Evolutionary conservation across 2,113 vertebrate genomes (phyloP).

Genomic region (Aviceda subcristata): DNA sequence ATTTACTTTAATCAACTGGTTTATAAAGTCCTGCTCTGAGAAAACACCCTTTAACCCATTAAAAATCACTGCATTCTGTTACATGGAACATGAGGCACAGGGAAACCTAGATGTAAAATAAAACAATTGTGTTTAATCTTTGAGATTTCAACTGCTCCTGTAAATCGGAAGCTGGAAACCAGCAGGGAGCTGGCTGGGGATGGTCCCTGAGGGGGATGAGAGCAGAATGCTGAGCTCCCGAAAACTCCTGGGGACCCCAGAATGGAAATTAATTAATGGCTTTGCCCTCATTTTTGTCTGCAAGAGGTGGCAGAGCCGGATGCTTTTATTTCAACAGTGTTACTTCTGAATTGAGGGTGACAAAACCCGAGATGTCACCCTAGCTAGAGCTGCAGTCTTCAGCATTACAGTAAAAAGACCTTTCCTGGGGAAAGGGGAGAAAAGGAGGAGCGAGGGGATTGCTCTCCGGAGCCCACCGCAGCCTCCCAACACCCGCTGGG

Average conservation of each 20-base stretch:
- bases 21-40: neutral
- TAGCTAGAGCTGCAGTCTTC: neutral
- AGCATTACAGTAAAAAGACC: neutral
- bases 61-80: neutral
- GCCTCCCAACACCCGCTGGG: accelerated
- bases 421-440: neutral
- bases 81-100: neutral
- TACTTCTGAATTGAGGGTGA: neutral
- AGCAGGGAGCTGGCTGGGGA: neutral
- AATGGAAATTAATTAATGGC: neutral
- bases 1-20: neutral
- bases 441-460: neutral
- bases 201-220: too few species aligned
- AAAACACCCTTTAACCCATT: neutral
- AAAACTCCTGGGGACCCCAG: neutral
- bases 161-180: neutral
- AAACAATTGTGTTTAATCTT: neutral
- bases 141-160: neutral
- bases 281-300: neutral
- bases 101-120: neutral
- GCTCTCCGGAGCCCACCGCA: neutral
- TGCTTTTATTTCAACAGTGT: neutral
- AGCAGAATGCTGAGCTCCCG: neutral
- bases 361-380: neutral
- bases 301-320: neutral